Conservation (phyloP, 2,888 invertebrate species). For the Alcis repandata region DNA sequence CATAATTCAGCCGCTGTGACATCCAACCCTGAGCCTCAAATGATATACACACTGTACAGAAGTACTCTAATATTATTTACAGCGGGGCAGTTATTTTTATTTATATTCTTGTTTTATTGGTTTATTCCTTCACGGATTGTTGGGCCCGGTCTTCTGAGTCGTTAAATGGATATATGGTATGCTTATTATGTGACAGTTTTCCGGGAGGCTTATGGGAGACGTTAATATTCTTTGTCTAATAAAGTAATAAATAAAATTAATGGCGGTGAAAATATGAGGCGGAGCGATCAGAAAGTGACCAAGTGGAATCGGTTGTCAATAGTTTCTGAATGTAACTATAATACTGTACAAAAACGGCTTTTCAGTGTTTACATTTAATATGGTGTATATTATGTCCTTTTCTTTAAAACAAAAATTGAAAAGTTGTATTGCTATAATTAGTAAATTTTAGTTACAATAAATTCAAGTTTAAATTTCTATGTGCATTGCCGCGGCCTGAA, state of each 20-base stretch:
- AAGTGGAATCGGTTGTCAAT: background rate
- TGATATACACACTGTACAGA: conserved; percentile 73
- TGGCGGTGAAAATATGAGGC: conserved; percentile 5
- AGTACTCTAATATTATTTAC: conserved; percentile 72
- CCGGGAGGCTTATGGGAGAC: conserved; percentile 34
- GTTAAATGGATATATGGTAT: conserved; percentile 68
- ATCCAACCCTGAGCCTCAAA: conserved; percentile 74
- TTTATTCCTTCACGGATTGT: conserved; percentile 81
- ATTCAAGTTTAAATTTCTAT: no score
- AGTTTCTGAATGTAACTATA: no score
- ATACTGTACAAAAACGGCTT: no score
- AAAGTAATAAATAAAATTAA: conserved; percentile 29
- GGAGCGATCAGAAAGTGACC: background rate
- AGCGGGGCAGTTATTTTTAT: conserved; percentile 78
- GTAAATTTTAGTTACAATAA: no score
- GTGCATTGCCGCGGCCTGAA: no score
- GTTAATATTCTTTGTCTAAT: conserved; percentile 35
- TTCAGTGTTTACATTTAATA: no score
- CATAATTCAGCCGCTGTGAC: conserved; percentile 79
- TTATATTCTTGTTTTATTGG: conserved; percentile 81
- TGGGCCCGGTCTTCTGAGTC: conserved; percentile 57
- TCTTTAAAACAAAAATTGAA: no score
- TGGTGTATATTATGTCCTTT: no score
- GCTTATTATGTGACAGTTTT: conserved; percentile 55
- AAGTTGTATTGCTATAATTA: no score